These are phyloP conservation scores for Sylvia atricapilla DNA, from an alignment of 2,113 vertebrate genomes.

Conservation along the genomic window DNA sequence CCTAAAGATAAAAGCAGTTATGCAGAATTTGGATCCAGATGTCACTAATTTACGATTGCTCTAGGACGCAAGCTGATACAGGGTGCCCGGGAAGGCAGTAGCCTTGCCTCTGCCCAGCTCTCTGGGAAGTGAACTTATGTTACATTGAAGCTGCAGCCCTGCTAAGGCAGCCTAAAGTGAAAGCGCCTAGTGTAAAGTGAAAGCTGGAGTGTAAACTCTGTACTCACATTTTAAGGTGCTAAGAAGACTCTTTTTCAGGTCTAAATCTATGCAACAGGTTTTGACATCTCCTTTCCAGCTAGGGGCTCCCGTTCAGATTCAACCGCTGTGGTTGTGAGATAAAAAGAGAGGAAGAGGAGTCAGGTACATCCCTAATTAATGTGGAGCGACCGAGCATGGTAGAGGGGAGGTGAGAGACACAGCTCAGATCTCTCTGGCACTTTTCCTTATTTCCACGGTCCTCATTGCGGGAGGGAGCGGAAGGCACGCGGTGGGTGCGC, in stretches of 20 bases:
- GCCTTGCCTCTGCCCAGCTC: not conserved
- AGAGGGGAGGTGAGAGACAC: not conserved
- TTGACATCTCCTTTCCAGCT: not conserved
- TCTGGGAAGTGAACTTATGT: not conserved
- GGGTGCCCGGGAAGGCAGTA: not conserved
- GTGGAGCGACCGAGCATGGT: not conserved
- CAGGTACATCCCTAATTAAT: constrained; percentile 12
- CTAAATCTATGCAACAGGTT: constrained; percentile 40
- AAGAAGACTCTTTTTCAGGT: not conserved
- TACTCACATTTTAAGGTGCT: constrained; percentile 24
- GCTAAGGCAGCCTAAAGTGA: not conserved
- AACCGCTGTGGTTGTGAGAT: not conserved
- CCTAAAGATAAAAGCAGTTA: constrained; percentile 8
- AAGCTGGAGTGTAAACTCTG: not conserved
- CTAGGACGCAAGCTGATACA: constrained; percentile 1
- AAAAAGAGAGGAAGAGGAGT: constrained; percentile 2
- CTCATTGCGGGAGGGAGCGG: not conserved
- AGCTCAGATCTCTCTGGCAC: not conserved
- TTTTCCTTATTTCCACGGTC: not conserved
- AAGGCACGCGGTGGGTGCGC: not conserved
- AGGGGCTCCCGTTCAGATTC: not conserved
- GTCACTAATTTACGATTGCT: constrained; percentile 34
- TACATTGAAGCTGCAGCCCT: not conserved
- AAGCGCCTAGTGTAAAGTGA: not conserved
- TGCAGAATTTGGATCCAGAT: constrained; percentile 21